These are phyloP conservation scores for Trypoxylon attenuatum DNA, from an alignment of 2,888 invertebrate species.

Conservation along the genomic window DNA sequence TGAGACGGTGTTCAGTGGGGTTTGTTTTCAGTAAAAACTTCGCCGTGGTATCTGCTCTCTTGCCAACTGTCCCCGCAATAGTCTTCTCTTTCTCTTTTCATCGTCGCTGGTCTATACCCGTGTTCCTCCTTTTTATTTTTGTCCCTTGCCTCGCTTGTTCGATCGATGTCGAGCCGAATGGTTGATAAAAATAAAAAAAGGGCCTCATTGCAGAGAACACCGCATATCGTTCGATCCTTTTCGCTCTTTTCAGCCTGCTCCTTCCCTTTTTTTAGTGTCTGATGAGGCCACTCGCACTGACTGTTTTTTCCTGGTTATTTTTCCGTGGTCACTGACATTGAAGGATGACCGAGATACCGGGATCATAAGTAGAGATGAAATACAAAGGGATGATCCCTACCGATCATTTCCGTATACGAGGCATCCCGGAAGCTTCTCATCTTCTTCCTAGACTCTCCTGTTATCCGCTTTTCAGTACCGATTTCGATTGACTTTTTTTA, in stretches of 20 bases:
- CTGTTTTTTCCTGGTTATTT: no score
- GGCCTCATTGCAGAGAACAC: background rate
- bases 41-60: conserved; percentile 7
- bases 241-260: background rate
- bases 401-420: no score
- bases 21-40: conserved; percentile 30
- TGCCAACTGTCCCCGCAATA: background rate
- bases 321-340: no score
- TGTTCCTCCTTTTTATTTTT: conserved; percentile 8
- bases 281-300: no score
- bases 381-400: no score
- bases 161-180: conserved; percentile 27
- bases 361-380: no score
- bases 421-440: no score
- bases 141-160: conserved; percentile 17
- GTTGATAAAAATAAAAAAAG: conserved; percentile 29
- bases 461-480: no score
- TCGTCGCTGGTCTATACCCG: background rate
- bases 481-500: background rate
- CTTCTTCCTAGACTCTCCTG: no score
- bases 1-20: conserved; percentile 25
- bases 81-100: background rate
- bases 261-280: no score
- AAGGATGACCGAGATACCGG: no score
- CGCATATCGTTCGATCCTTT: no score